Evolutionary conservation across 2,113 vertebrate genomes (phyloP).

Genomic region (Megaleporinus macrocephalus): DNA sequence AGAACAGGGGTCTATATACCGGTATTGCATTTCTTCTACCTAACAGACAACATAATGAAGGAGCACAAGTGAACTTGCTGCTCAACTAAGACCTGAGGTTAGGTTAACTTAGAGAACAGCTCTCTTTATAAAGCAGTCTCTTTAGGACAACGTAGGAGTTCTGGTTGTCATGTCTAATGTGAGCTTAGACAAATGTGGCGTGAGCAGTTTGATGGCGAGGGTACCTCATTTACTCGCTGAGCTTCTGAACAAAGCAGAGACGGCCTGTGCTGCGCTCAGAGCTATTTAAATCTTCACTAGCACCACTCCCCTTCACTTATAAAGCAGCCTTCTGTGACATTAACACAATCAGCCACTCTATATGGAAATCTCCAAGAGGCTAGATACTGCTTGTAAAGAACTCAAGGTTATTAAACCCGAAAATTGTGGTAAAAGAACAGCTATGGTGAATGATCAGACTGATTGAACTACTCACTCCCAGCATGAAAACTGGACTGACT

Average conservation of each 20-base stretch:
- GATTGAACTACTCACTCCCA: not conserved
- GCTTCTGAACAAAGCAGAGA: not conserved
- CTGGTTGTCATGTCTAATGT: constrained; percentile 18
- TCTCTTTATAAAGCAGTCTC: not conserved
- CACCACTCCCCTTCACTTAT: not conserved
- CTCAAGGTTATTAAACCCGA: not conserved
- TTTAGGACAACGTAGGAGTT: constrained; percentile 6
- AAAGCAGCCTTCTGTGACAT: not conserved
- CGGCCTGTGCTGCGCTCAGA: not conserved
- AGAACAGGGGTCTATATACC: not conserved
- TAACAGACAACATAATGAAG: too few relatives aligned
- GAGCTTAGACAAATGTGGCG: constrained; percentile 27
- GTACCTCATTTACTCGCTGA: constrained; percentile 19
- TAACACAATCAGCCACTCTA: not conserved
- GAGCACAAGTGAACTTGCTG: too few relatives aligned
- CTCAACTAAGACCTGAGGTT: too few relatives aligned
- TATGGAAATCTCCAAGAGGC: not conserved
- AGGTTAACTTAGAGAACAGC: too few relatives aligned
- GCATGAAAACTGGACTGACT: not conserved
- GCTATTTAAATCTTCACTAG: not conserved
- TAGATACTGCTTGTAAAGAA: not conserved
- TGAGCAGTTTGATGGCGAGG: not conserved
- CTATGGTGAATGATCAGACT: not conserved
- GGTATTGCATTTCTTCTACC: too few relatives aligned
- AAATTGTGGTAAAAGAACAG: not conserved